Conservation (phyloP, 2,888 invertebrate species). For the Caenorhabditis panamensis region DNA sequence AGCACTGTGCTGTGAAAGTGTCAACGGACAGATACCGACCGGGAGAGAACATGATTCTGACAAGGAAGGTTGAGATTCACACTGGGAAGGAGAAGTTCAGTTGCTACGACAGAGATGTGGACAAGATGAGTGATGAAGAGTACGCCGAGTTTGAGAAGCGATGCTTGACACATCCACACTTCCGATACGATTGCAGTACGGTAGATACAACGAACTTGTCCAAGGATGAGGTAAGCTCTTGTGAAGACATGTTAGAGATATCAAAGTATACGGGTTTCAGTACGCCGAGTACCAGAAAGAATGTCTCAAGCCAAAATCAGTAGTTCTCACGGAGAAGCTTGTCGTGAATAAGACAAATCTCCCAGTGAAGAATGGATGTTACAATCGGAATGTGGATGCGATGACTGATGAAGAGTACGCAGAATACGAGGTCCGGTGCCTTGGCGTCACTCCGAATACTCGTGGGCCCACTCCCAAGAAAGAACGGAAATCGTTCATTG, state of each 20-base stretch:
- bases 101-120: conserved; percentile 50
- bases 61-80: conserved; percentile 43
- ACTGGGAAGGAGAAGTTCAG: conserved; percentile 48
- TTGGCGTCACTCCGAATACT: conserved; percentile 9
- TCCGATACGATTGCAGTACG: conserved; percentile 44
- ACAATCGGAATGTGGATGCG: conserved; percentile 40
- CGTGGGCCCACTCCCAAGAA: neutral
- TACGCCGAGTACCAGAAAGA: conserved; percentile 38
- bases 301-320: conserved; percentile 9
- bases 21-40: conserved; percentile 42
- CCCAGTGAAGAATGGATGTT: conserved; percentile 26
- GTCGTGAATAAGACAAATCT: conserved; percentile 10
- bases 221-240: conserved; percentile 25
- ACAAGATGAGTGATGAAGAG: conserved; percentile 46
- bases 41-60: conserved; percentile 50
- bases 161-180: conserved; percentile 30
- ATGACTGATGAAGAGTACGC: conserved; percentile 44
- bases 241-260: neutral
- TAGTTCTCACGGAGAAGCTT: conserved; percentile 17
- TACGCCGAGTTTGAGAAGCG: conserved; percentile 38
- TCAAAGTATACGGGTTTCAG: conserved; percentile 15
- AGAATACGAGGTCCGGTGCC: conserved; percentile 29
- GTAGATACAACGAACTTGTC: conserved; percentile 30
- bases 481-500: conserved; percentile 9
- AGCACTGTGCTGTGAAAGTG: conserved; percentile 37